phyloP scores from a whole-genome alignment of 2,888 invertebrate species.

The Drosophila nigritarsus region DNA sequence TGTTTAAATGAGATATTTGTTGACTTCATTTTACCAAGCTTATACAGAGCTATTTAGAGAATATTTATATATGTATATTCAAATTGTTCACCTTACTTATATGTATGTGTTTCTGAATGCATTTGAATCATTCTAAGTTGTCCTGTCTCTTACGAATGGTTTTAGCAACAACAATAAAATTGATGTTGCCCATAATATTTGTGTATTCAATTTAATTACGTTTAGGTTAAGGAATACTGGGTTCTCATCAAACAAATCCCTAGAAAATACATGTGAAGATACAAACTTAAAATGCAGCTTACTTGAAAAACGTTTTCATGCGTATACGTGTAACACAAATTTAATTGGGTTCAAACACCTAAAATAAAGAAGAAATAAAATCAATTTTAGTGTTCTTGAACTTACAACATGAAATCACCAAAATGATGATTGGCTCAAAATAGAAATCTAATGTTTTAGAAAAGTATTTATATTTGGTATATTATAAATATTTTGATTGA shows the following conservation, averaged over 20 bases:
- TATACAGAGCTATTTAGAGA: conserved; percentile 12
- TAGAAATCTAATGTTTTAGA: not conserved
- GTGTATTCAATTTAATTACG: not conserved
- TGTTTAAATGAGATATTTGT: conserved; percentile 33
- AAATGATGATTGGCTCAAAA: not conserved
- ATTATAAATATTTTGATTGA: not conserved
- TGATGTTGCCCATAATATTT: conserved; percentile 29
- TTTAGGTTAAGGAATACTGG: not conserved
- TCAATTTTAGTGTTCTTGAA: not conserved
- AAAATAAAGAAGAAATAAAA: not conserved
- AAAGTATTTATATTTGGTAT: not conserved
- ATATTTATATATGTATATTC: not conserved
- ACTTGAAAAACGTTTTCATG: not conserved
- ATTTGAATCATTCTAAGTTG: conserved; percentile 29
- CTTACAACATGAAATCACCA: not conserved
- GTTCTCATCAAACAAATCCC: not conserved
- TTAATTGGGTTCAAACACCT: not conserved
- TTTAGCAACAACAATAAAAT: conserved; percentile 36
- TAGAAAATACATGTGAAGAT: not conserved
- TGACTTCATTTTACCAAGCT: conserved; percentile 22
- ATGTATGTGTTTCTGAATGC: conserved; percentile 10
- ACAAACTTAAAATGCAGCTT: not conserved
- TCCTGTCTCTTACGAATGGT: conserved; percentile 15
- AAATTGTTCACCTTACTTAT: conserved; percentile 9
- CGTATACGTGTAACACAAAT: not conserved